Percentiles rank a stretch among this genome's conserved stretches.
Evolutionary conservation across 1,140 invertebrate genomes (phyloP).

Genomic region (Fopius arisanus): DNA sequence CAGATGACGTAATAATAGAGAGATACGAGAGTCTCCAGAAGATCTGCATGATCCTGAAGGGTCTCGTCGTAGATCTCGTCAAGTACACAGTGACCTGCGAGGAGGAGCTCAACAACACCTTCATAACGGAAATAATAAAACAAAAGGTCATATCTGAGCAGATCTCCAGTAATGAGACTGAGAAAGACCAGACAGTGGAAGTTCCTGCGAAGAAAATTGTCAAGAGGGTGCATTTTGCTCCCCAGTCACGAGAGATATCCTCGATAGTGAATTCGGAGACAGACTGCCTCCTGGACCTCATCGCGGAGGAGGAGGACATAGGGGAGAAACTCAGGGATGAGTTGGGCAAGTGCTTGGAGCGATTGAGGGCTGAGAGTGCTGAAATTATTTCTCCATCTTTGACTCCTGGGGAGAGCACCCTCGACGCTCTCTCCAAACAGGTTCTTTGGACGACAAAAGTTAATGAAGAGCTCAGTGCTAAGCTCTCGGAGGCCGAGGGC

Average conservation of each 20-base stretch:
- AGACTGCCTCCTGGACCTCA: conserved; percentile 50
- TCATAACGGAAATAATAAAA: conserved; percentile 72
- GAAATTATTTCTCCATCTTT: conserved; percentile 71
- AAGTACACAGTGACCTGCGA: conserved; percentile 78
- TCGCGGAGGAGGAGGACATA: conserved; percentile 64
- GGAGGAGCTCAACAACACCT: conserved; percentile 78
- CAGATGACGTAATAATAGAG: conserved; percentile 49
- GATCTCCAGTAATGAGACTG: conserved; percentile 27
- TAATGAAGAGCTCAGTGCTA: conserved; percentile 54
- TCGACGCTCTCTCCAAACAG: conserved; percentile 40
- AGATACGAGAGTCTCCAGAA: conserved; percentile 67
- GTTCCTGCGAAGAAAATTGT: conserved; percentile 47
- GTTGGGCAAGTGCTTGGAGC: conserved; percentile 71
- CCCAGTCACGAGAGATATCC: conserved; percentile 71
- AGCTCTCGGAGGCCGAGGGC: conserved; percentile 62
- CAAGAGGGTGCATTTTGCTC: conserved; percentile 74
- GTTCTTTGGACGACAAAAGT: conserved; percentile 35
- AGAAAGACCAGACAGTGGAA: conserved; percentile 12
- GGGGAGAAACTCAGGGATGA: conserved; percentile 69
- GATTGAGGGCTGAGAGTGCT: conserved; percentile 73
- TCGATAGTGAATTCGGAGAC: conserved; percentile 68
- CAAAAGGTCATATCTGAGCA: conserved; percentile 44
- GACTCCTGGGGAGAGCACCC: conserved; percentile 42
- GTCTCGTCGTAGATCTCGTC: conserved; percentile 71
- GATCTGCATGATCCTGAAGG: conserved; percentile 67